Conservation (phyloP, 2,888 invertebrate species). For the Diaperis boleti region DNA sequence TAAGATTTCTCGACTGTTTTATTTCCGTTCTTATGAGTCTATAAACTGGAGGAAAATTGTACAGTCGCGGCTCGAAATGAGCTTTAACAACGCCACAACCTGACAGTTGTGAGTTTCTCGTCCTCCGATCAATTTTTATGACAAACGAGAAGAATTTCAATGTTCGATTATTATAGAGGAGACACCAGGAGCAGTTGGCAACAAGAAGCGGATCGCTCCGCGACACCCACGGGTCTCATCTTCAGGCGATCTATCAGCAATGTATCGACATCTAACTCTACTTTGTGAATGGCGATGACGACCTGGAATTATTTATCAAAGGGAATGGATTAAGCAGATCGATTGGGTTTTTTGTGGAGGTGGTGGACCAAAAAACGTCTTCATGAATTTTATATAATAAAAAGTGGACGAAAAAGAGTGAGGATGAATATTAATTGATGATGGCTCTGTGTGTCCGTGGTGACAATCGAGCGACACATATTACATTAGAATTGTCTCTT, state of each 20-base stretch:
- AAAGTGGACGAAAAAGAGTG: no score
- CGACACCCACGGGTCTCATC: slow-evolving; percentile 34
- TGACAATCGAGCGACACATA: no score
- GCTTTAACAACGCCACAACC: slow-evolving; percentile 25
- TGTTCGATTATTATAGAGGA: slow-evolving; percentile 37
- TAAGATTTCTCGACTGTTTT: no score
- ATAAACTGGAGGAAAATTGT: slow-evolving; percentile 17
- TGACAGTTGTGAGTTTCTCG: slow-evolving; percentile 36
- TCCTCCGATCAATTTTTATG: slow-evolving; percentile 45
- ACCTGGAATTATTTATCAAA: slow-evolving; percentile 20
- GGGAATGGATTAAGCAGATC: no score
- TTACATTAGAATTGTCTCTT: no score
- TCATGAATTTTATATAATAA: no score
- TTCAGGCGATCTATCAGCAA: slow-evolving; percentile 17
- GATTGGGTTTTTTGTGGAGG: no score
- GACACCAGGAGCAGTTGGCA: slow-evolving; percentile 39
- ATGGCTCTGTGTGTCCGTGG: no score
- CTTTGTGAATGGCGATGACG: slow-evolving; percentile 16
- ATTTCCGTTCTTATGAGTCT: slow-evolving; percentile 3
- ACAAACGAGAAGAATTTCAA: slow-evolving; percentile 49
- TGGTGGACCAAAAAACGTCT: no score
- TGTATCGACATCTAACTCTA: slow-evolving; percentile 8
- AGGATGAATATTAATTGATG: no score
- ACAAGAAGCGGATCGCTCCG: slow-evolving; percentile 30
- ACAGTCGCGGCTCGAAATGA: slow-evolving; percentile 13